These are phyloP conservation scores for Natrix natrix DNA, from an alignment of 2,797 vertebrate genomes.

Conservation along the genomic window DNA sequence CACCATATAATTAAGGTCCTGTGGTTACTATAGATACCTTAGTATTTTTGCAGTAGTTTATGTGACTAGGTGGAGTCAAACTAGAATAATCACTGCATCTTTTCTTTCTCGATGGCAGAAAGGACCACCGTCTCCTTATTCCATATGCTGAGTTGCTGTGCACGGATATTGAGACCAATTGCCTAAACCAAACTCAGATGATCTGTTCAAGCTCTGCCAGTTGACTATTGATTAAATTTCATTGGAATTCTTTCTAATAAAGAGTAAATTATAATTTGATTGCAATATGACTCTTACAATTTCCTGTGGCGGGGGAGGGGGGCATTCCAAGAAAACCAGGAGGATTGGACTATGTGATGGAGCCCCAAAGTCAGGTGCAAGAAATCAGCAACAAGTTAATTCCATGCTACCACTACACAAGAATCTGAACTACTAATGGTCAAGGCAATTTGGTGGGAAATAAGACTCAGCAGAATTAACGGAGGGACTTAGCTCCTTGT, in stretches of 20 bases:
- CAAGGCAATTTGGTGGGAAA: not conserved
- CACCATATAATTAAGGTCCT: not conserved
- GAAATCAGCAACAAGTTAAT: not conserved
- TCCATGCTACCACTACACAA: not conserved
- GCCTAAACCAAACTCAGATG: accelerated
- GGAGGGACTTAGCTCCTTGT: not conserved
- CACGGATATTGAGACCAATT: accelerated
- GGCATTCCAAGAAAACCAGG: not conserved
- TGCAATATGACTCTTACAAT: not conserved
- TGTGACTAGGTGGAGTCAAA: not conserved
- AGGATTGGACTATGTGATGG: not conserved
- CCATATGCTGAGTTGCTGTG: not conserved
- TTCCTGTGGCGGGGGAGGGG: not conserved
- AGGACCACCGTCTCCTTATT: not conserved
- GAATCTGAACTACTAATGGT: not conserved
- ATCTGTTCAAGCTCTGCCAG: not conserved
- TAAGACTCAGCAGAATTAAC: not conserved
- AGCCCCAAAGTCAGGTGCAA: not conserved
- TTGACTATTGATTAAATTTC: accelerated
- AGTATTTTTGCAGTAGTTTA: not conserved
- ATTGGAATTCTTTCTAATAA: not conserved
- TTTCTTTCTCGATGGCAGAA: not conserved
- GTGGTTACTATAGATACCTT: constrained; percentile 2
- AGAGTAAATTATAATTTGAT: not conserved
- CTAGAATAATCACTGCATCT: not conserved